These are phyloP conservation scores for Spondyliosoma cantharus DNA, from an alignment of 2,797 vertebrate genomes.

Conservation along the genomic window DNA sequence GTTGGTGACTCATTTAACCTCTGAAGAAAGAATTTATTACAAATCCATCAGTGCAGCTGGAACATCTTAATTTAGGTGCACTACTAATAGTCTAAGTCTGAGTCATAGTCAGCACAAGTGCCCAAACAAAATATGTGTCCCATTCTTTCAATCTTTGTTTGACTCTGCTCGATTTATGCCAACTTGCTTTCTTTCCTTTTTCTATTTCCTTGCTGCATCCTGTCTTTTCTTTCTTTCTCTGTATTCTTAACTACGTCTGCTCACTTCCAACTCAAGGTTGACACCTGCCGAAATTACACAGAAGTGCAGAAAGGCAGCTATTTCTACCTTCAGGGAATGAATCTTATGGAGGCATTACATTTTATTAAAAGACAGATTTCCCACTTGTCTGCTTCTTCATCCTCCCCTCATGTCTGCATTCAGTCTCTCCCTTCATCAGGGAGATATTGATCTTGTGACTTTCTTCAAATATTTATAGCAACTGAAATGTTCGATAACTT, in stretches of 20 bases:
- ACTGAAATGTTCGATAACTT: conserved; percentile 23
- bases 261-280: conserved; percentile 54
- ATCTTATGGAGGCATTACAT: not conserved
- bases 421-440: conserved; percentile 1
- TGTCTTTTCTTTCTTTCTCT: not conserved
- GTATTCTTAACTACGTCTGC: not conserved
- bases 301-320: conserved; percentile 29
- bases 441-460: conserved; percentile 34
- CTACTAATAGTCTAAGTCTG: conserved; percentile 48
- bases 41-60: conserved; percentile 45
- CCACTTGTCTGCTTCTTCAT: conserved; percentile 2
- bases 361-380: conserved; percentile 7
- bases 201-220: conserved; percentile 4
- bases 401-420: not conserved
- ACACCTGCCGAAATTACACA: conserved; percentile 43
- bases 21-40: conserved; percentile 63
- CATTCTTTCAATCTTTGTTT: conserved; percentile 24
- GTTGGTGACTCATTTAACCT: conserved; percentile 68
- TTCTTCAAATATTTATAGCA: conserved; percentile 4
- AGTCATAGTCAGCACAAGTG: conserved; percentile 34
- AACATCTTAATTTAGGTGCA: conserved; percentile 58
- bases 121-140: conserved; percentile 35
- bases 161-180: conserved; percentile 37
- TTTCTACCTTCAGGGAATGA: not conserved
- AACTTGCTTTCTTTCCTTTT: conserved; percentile 22